Conservation (phyloP, 2,113 vertebrate species). For the Gymnobelideus leadbeateri region DNA sequence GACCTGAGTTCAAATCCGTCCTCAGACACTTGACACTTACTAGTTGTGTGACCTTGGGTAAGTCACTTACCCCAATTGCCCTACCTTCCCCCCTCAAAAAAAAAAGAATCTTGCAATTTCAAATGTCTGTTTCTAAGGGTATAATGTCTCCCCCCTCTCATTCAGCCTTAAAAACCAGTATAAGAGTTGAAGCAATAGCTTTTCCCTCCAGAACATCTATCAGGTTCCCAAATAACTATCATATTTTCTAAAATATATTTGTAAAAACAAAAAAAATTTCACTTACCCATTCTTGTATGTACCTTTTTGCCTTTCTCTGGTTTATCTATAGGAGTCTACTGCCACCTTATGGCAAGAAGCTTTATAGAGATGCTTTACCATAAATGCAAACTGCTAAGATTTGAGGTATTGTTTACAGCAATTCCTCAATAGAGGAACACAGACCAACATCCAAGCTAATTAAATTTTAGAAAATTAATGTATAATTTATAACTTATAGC, state of each 20-base stretch:
- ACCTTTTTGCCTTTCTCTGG: not conserved
- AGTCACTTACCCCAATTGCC: too few species aligned
- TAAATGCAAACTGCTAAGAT: not conserved
- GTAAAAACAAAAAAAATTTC: not conserved
- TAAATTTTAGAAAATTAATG: not conserved
- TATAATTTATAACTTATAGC: not conserved
- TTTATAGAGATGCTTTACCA: constrained; percentile 2
- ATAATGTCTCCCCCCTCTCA: not conserved
- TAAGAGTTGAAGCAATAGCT: not conserved
- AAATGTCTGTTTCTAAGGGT: not conserved
- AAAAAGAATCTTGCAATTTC: not conserved
- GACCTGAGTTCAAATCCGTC: too few species aligned
- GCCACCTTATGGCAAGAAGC: constrained; percentile 65
- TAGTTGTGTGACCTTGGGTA: too few species aligned
- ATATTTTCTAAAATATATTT: not conserved
- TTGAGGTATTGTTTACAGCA: not conserved
- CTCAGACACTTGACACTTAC: too few species aligned
- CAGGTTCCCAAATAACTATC: not conserved
- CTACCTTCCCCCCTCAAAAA: too few species aligned
- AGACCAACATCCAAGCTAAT: not conserved
- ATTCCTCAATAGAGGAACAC: not conserved
- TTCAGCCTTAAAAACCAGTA: not conserved
- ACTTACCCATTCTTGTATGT: not conserved
- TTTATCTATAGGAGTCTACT: constrained; percentile 47
- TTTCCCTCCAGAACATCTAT: not conserved